phyloP scores from a whole-genome alignment of 2,797 vertebrate species.

The Sciaenops ocellatus region DNA sequence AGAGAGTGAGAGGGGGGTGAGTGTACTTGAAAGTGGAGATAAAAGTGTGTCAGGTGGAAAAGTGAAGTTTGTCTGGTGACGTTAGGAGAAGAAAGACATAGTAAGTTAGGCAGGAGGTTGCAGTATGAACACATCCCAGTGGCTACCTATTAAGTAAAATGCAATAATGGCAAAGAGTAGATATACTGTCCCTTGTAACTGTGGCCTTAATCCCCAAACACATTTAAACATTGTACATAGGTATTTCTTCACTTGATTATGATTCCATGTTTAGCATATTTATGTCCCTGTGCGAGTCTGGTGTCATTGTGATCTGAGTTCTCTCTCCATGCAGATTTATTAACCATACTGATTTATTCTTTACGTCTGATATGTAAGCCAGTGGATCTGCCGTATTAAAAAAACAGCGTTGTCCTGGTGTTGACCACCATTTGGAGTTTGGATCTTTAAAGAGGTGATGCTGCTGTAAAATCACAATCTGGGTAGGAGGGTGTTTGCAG shows the following conservation, averaged over 20 bases:
- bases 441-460: conserved; percentile 54
- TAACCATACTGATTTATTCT: conserved; percentile 51
- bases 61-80: conserved; percentile 21
- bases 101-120: conserved; percentile 64
- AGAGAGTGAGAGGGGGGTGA: conserved; percentile 17
- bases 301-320: conserved; percentile 69
- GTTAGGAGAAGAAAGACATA: conserved; percentile 48
- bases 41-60: conserved; percentile 22
- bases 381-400: conserved; percentile 48
- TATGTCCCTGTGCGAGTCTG: conserved; percentile 71
- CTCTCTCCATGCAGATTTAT: conserved; percentile 57
- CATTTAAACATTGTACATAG: conserved; percentile 76
- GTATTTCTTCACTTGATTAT: conserved; percentile 67
- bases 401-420: conserved; percentile 58
- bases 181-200: conserved; percentile 73
- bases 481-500: conserved; percentile 38
- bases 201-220: conserved; percentile 82
- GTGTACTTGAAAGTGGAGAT: conserved; percentile 46
- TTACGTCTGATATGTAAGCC: conserved; percentile 48
- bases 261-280: conserved; percentile 72
- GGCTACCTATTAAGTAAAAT: conserved; percentile 63
- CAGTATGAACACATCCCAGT: conserved; percentile 54
- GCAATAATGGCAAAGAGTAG: conserved; percentile 76
- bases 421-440: conserved; percentile 69
- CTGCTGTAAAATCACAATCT: conserved; percentile 68